Base-by-base conservation (phyloP, 2,797 vertebrate genomes). In the Sebastes minor region DNA sequence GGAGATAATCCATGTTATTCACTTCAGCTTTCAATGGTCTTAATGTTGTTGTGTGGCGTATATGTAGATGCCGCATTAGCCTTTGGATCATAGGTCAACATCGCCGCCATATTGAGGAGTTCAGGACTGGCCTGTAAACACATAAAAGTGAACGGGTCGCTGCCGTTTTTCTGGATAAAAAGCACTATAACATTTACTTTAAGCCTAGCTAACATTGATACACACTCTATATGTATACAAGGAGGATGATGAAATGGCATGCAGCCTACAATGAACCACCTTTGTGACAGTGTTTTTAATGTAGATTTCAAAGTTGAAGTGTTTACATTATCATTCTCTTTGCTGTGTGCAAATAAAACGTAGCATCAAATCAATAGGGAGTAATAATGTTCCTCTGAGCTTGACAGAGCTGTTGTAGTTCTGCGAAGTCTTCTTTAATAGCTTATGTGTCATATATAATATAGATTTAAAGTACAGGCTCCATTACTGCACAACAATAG, bases 391-490 rank as follows among this genome's bases (percentile, higher is more conserved):
- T 83, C 52, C 33, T 69, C 70, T 55, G 71, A 74, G 69, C 80
- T 69, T 80, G 80, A 83, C 69, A 64, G 68, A 77, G 82, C 32
- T 25, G 65, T 68, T 78, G 38, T 53, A 64, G 38, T 46, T 63
- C 57, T 62, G 69, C n/a, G 3, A 78, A 71, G 62, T 78, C 76
- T 80, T 83, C 76, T 77, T 81, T 82, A 85, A 84, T 74, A 68
- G 75, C 69, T n/a, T 22, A 49, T 60, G 61, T 75, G 69, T 85
- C 78, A 46, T 10, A 64, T 67, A 78, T 81, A 88, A 91, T 87
- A 86, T 88, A 61, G 81, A 91, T 92, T 86, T 80, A 86, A 90
- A 81, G 30, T 68, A 12, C 42, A 42, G 61, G 38, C 78, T 87
- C 84, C 74, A 86, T 89, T 78, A 85, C 74, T 60, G 57, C 52